Percentiles rank a stretch among this genome's conserved stretches.
These are phyloP conservation scores for Lasioglossum calceatum DNA, from an alignment of 2,888 invertebrate species.

Conservation along the genomic window DNA sequence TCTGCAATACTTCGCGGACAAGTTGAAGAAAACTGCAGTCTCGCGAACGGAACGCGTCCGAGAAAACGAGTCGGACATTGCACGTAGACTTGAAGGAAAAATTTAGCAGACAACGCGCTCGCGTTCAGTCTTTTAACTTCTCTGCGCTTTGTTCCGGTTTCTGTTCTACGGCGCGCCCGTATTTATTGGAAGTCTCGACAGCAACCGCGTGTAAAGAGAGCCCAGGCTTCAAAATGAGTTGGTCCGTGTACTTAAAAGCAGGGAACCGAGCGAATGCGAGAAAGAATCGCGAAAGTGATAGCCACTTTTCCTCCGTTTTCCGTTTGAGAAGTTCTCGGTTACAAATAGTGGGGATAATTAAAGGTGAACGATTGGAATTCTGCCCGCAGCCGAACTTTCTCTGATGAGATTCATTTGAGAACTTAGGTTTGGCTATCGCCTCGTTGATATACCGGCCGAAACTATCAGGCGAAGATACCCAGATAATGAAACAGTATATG, in stretches of 20 bases:
- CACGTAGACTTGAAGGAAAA: constrained; percentile 30
- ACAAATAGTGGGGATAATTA: constrained; percentile 6
- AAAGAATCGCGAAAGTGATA: constrained; percentile 18
- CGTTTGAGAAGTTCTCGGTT: constrained; percentile 7
- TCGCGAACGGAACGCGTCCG: not conserved
- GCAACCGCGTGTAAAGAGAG: constrained; percentile 26
- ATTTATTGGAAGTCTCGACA: constrained; percentile 33
- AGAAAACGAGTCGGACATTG: constrained; percentile 28
- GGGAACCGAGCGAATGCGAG: constrained; percentile 10
- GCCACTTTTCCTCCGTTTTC: constrained; percentile 16
- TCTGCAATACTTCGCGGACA: not conserved
- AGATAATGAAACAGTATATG: not conserved
- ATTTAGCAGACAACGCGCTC: constrained; percentile 25
- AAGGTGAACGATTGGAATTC: constrained; percentile 9
- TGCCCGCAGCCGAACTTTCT: not conserved
- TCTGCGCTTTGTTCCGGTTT: constrained; percentile 6
- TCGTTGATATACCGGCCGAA: not conserved
- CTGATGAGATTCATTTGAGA: not conserved
- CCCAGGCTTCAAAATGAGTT: constrained; percentile 34
- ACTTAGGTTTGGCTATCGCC: not conserved
- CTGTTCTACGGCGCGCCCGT: constrained; percentile 1
- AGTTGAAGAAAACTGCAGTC: not conserved
- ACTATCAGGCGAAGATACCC: not conserved
- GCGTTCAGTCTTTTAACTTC: constrained; percentile 32
- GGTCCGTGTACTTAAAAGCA: constrained; percentile 23